Evolutionary conservation across 2,888 invertebrate species (phyloP), one percentile per base, ranked within the genome.

Genomic region (Amblyjoppa fuscipennis): DNA sequence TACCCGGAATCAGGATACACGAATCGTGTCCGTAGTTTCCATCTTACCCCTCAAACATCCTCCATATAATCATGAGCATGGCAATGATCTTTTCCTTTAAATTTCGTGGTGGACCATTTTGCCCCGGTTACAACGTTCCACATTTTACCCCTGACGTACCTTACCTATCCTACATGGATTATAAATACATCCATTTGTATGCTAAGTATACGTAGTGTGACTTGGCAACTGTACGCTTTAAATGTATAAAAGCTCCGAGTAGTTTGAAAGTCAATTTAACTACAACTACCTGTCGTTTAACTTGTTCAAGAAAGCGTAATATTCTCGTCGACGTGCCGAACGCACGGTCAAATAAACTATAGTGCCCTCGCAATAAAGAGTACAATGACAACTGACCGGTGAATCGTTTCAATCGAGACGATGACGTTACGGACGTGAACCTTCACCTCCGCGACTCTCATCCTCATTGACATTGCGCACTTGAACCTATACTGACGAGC

Each of bases 191-290:
- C 45, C 31, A 49, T 69, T 81, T 51, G 45, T 69, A 74, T 74
- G 38, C 74, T 70, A 56, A n/a, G 79, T 45, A 38, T 4, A 13
- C 61, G 28, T 68, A 53, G 66, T 49, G 20, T 41, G 41, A 34
- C 3, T 66, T 11, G 49, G 20, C 25, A 16, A 70, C 20, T 49
- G 13, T 25, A 41, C 16, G 53, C 25, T 41, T 69, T 20, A 25
- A 7, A 13, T 59, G 28, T 25, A 20, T 64, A 53, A 53, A 56
- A 51, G 51, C 20, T 38, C 53, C 45, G 41, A 81, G 81, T 74
- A 81, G 68, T 77, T 77, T 77, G 66, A 66, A 77, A 82, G 61
- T 82, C 77, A 73, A 82, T 77, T 59, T 31, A 66, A 82, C 51
- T 76, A 11, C 56, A 64, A 71, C 59, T 25, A 51, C 20, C 64